A percentile compares a stretch with the other conserved stretches of the same genome.
Conservation (phyloP, 2,888 invertebrate genomes). For the Leucania comma region DNA sequence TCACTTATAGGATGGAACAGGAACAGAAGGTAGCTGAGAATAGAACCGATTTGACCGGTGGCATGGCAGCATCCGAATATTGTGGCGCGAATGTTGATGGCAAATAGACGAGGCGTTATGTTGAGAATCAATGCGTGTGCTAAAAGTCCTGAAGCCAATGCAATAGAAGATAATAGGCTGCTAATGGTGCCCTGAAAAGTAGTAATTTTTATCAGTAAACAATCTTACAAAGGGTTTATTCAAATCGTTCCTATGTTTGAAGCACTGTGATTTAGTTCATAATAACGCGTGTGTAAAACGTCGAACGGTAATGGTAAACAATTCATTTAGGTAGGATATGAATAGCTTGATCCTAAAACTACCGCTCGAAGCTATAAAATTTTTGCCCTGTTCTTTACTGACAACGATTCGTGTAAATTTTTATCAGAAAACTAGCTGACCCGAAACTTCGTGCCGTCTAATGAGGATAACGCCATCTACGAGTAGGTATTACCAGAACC, state of each 20-base stretch:
- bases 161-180: slow-evolving; percentile 72
- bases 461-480: too few species aligned
- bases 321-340: too few species aligned
- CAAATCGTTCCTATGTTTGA: background rate
- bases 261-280: too few species aligned
- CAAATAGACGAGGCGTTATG: slow-evolving; percentile 82
- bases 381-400: too few species aligned
- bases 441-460: too few species aligned
- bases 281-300: too few species aligned
- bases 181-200: slow-evolving; percentile 73
- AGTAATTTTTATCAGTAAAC: background rate
- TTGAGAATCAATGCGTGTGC: slow-evolving; percentile 78
- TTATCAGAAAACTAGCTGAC: too few species aligned
- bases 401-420: too few species aligned
- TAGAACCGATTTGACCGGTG: slow-evolving; percentile 80
- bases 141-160: slow-evolving; percentile 77
- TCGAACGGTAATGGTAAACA: too few species aligned
- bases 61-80: slow-evolving; percentile 81
- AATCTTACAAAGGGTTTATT: background rate
- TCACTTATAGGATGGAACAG: slow-evolving; percentile 72
- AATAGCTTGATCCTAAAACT: too few species aligned
- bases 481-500: too few species aligned
- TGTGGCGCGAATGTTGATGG: slow-evolving; percentile 81
- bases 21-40: slow-evolving; percentile 77
- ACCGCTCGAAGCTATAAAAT: too few species aligned